Percentiles rank a stretch among this genome's conserved stretches.
Conservation (phyloP, 2,797 vertebrate genomes). For the Acanthopagrus latus region DNA sequence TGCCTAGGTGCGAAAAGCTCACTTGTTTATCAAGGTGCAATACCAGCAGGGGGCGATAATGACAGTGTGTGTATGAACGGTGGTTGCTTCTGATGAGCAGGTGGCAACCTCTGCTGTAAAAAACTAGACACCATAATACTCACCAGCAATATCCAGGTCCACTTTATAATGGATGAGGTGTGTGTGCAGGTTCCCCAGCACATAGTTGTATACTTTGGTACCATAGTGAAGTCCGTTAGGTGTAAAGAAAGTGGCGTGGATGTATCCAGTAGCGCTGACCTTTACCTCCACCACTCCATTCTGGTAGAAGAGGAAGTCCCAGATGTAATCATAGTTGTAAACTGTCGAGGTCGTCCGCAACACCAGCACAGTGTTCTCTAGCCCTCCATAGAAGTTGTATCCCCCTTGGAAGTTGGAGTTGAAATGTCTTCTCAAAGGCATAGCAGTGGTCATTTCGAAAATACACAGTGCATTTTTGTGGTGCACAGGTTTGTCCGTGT, state of each 20-base stretch:
- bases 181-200: conserved; percentile 95
- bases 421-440: conserved; percentile 93
- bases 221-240: conserved; percentile 89
- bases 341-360: conserved; percentile 93
- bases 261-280: conserved; percentile 93
- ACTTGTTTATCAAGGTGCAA: too few species aligned
- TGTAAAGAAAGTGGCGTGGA: conserved; percentile 93
- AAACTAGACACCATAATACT: conserved; percentile 5
- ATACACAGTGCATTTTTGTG: conserved; percentile 89
- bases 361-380: conserved; percentile 91
- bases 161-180: conserved; percentile 95
- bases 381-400: conserved; percentile 91
- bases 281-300: conserved; percentile 94
- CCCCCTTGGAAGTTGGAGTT: conserved; percentile 88
- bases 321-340: conserved; percentile 98
- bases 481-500: conserved; percentile 86
- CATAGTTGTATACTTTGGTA: conserved; percentile 87
- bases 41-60: too few species aligned
- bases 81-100: too few species aligned
- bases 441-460: conserved; percentile 92
- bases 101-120: neutral
- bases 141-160: conserved; percentile 95
- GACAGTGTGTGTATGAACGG: too few species aligned
- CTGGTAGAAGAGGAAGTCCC: conserved; percentile 94
- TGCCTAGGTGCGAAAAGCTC: too few species aligned